Conservation (phyloP, 2,888 invertebrate species). For the Noctua comes region DNA sequence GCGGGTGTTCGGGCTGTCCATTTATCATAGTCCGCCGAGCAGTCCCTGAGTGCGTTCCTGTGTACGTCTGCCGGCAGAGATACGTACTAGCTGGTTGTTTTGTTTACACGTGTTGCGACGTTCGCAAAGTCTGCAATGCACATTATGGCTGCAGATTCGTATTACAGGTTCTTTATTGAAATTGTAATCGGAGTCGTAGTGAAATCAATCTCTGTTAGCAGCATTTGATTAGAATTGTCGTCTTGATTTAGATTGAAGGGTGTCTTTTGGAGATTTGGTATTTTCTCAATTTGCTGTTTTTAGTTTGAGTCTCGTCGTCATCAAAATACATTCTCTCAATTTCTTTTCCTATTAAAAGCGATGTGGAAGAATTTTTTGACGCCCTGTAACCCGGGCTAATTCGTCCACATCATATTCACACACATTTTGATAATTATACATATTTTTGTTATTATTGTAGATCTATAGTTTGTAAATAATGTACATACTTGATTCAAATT, state of each 20-base stretch:
- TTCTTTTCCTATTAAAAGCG: too few species aligned
- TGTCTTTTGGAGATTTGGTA: not conserved
- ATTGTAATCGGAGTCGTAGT: constrained; percentile 52
- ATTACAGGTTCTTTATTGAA: constrained; percentile 55
- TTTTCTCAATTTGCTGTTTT: not conserved
- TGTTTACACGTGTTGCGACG: constrained; percentile 79
- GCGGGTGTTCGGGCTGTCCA: constrained; percentile 77
- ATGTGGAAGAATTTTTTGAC: too few species aligned
- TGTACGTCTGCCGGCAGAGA: constrained; percentile 78
- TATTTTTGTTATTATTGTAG: too few species aligned
- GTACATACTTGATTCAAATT: not conserved
- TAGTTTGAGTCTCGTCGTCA: not conserved
- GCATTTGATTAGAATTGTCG: constrained; percentile 12
- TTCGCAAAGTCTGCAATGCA: constrained; percentile 72
- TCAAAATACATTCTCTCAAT: not conserved
- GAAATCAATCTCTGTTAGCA: constrained; percentile 39
- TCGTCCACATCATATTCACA: too few species aligned
- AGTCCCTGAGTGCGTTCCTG: constrained; percentile 86
- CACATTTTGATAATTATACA: too few species aligned
- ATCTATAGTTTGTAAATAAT: too few species aligned
- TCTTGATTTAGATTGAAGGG: constrained; percentile 12
- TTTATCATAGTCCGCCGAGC: constrained; percentile 86
- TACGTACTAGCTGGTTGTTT: constrained; percentile 78
- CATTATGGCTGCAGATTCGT: constrained; percentile 67
- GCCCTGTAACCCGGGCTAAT: too few species aligned